These are phyloP conservation scores for Eristalinus aeneus DNA, from an alignment of 2,888 invertebrate species.

Conservation along the genomic window DNA sequence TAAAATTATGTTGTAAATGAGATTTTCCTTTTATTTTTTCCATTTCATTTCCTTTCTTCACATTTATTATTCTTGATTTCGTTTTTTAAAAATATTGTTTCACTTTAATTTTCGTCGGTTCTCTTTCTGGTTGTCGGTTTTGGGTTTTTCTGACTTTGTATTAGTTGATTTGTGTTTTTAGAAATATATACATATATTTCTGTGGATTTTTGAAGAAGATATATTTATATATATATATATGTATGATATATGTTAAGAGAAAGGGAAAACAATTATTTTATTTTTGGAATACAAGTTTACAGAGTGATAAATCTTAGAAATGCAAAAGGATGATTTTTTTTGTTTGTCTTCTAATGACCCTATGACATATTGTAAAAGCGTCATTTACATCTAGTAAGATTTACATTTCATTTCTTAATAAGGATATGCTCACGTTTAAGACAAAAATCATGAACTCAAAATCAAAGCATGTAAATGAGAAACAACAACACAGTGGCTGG, in stretches of 20 bases:
- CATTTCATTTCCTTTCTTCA: constrained; percentile 63
- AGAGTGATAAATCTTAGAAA: constrained; percentile 55
- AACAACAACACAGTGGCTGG: background rate
- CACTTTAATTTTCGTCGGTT: constrained; percentile 47
- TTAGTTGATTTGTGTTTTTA: constrained; percentile 22
- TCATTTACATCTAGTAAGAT: constrained; percentile 49
- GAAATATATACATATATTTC: constrained; percentile 41
- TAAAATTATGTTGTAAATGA: constrained; percentile 71
- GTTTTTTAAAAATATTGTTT: constrained; percentile 57
- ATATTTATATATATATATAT: constrained; percentile 19
- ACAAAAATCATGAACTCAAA: constrained; percentile 5
- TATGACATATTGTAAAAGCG: constrained; percentile 45
- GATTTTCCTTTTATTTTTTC: constrained; percentile 62
- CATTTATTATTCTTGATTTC: background rate
- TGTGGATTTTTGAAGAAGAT: constrained; percentile 42
- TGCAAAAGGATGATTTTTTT: constrained; percentile 38
- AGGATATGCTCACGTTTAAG: constrained; percentile 51
- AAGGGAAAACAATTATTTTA: constrained; percentile 10
- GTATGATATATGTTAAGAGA: background rate
- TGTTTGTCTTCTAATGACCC: background rate
- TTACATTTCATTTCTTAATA: constrained; percentile 11
- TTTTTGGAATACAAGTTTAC: constrained; percentile 33
- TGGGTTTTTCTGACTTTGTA: constrained; percentile 37
- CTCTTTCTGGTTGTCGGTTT: constrained; percentile 11
- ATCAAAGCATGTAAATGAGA: constrained; percentile 7